Conservation (phyloP, 2,797 vertebrate species). For the Aplochiton taeniatus region DNA sequence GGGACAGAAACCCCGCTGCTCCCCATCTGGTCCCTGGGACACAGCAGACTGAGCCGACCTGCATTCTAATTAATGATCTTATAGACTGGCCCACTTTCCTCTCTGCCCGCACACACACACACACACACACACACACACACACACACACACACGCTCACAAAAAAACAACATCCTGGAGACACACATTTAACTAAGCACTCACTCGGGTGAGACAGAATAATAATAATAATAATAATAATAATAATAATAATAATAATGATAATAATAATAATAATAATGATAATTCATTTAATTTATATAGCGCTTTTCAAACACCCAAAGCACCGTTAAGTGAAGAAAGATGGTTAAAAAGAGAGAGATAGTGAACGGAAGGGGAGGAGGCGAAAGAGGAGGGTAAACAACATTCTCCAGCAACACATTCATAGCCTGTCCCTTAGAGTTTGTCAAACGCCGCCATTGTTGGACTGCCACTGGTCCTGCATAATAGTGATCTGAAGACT, state of each 20-base stretch:
- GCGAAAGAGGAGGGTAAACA: constrained; percentile 23
- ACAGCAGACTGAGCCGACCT: constrained; percentile 65
- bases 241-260: too few relatives aligned
- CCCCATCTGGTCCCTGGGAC: constrained; percentile 72
- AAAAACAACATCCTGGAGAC: constrained; percentile 65
- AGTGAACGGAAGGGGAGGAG: neutral
- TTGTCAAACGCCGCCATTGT: neutral
- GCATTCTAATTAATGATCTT: constrained; percentile 79
- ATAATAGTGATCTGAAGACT: neutral
- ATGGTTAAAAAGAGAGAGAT: neutral
- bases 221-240: too few relatives aligned
- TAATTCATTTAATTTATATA: too few relatives aligned
- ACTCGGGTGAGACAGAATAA: constrained; percentile 35
- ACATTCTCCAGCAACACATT: constrained; percentile 19
- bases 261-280: too few relatives aligned
- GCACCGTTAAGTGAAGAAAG: neutral
- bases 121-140: constrained; percentile 20
- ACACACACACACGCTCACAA: constrained; percentile 26
- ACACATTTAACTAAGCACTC: constrained; percentile 71
- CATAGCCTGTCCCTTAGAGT: neutral
- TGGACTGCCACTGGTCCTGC: neutral
- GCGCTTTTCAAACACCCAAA: too few relatives aligned
- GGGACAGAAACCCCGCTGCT: constrained; percentile 56
- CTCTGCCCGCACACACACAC: constrained; percentile 34
- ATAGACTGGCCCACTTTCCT: constrained; percentile 75